A percentile compares a stretch with the other conserved stretches of the same genome.
Conservation (phyloP, 1,140 invertebrate species). For the Lamellibrachia luymesi region DNA sequence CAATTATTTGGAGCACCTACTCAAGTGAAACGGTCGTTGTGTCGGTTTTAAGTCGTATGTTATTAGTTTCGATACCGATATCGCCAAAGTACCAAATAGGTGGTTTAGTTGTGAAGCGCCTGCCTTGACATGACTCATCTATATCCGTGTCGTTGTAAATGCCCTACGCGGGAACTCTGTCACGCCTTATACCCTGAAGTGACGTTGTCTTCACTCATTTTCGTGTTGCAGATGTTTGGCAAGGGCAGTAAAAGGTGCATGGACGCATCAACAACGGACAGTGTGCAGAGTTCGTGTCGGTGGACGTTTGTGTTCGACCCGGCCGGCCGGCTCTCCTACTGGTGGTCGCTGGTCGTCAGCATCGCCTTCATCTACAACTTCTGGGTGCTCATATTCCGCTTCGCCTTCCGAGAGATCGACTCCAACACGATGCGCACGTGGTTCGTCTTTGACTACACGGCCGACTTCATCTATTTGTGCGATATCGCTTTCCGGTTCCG, state of each 20-base stretch:
- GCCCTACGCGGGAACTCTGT: slow-evolving; percentile 9
- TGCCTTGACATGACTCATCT: no score
- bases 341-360: slow-evolving; percentile 74
- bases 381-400: slow-evolving; percentile 60
- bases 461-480: slow-evolving; percentile 91
- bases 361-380: slow-evolving; percentile 98
- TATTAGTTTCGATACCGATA: no score
- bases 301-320: slow-evolving; percentile 65
- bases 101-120: no score
- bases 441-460: slow-evolving; percentile 95
- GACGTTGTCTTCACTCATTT: slow-evolving; percentile 32
- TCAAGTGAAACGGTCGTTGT: no score
- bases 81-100: no score
- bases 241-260: slow-evolving; percentile 38
- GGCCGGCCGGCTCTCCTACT: slow-evolving; percentile 56
- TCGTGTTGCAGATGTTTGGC: slow-evolving; percentile 56
- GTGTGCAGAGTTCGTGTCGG: slow-evolving; percentile 65
- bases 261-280: slow-evolving; percentile 37
- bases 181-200: not conserved
- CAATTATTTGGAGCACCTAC: no score
- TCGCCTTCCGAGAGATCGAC: slow-evolving; percentile 85
- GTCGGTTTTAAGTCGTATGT: no score
- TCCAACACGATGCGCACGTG: slow-evolving; percentile 81
- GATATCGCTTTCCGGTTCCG: slow-evolving; percentile 97
- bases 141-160: not conserved